A percentile compares a stretch with the other conserved stretches of the same genome.
Evolutionary conservation across 2,888 invertebrate genomes (phyloP).

Genomic region (Polymixis flavicincta): DNA sequence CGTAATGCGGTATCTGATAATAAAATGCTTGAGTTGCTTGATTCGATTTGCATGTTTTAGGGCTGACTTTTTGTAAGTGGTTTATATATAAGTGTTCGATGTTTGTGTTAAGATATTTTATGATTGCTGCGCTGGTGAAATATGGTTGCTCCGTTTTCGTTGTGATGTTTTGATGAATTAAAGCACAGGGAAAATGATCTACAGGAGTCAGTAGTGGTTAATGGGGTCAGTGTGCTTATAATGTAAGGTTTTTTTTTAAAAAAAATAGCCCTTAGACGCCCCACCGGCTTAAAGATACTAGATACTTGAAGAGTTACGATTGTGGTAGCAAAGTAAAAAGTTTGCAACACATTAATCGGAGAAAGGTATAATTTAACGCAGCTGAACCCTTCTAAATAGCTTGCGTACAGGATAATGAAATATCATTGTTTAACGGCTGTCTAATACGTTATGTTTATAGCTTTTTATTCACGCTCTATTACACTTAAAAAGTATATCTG

Average conservation of each 20-base stretch:
- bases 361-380: slow-evolving; percentile 61
- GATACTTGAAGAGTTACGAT: slow-evolving; percentile 60
- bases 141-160: slow-evolving; percentile 30
- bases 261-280: slow-evolving; percentile 28
- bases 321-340: slow-evolving; percentile 47
- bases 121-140: slow-evolving; percentile 33
- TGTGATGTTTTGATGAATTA: slow-evolving; percentile 18
- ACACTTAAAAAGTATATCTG: slow-evolving; percentile 67
- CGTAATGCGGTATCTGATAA: slow-evolving; percentile 86
- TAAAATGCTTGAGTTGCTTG: slow-evolving; percentile 85
- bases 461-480: slow-evolving; percentile 72
- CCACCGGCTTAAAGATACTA: slow-evolving; percentile 47
- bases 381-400: slow-evolving; percentile 54
- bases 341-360: slow-evolving; percentile 35
- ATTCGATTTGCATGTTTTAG: slow-evolving; percentile 83
- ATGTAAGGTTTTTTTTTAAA: slow-evolving; percentile 18
- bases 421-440: slow-evolving; percentile 62
- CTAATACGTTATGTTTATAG: slow-evolving; percentile 63
- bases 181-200: neutral
- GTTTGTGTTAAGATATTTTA: slow-evolving; percentile 49
- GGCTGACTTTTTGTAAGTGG: slow-evolving; percentile 68
- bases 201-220: neutral
- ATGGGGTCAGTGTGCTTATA: slow-evolving; percentile 15
- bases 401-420: slow-evolving; percentile 53
- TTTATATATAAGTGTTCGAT: slow-evolving; percentile 66